Conservation (phyloP, 2,113 vertebrate species). For the Coptodon bakossiorum region DNA sequence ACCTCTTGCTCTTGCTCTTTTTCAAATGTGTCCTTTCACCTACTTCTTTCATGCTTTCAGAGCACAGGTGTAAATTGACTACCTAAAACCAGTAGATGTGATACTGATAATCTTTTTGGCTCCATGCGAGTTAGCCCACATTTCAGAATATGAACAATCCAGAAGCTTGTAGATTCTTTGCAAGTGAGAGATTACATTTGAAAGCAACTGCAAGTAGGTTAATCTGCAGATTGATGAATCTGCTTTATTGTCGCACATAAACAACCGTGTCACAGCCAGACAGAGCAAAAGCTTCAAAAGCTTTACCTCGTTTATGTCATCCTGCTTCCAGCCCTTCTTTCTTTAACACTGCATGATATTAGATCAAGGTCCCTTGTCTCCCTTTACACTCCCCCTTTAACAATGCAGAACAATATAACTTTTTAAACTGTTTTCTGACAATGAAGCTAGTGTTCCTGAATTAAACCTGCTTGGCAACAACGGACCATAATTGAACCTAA, state of each 20-base stretch:
- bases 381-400: neutral
- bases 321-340: neutral
- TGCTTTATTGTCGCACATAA: neutral
- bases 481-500: conserved; percentile 38
- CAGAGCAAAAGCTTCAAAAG: neutral
- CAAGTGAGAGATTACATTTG: neutral
- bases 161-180: neutral
- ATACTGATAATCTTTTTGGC: conserved; percentile 16
- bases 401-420: conserved; percentile 13
- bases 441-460: conserved; percentile 1
- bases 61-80: conserved; percentile 31
- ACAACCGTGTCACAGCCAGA: neutral
- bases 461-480: conserved; percentile 49
- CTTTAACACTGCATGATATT: neutral
- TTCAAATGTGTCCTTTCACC: conserved; percentile 30
- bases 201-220: neutral
- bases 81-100: conserved; percentile 13
- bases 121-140: neutral
- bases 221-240: neutral
- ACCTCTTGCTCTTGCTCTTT: neutral
- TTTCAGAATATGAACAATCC: conserved; percentile 10
- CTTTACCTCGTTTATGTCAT: neutral
- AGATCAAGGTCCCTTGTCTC: neutral
- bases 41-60: neutral
- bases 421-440: neutral